These are phyloP conservation scores for Ariopsis seemanni DNA, from an alignment of 2,113 vertebrate species.

Conservation along the genomic window DNA sequence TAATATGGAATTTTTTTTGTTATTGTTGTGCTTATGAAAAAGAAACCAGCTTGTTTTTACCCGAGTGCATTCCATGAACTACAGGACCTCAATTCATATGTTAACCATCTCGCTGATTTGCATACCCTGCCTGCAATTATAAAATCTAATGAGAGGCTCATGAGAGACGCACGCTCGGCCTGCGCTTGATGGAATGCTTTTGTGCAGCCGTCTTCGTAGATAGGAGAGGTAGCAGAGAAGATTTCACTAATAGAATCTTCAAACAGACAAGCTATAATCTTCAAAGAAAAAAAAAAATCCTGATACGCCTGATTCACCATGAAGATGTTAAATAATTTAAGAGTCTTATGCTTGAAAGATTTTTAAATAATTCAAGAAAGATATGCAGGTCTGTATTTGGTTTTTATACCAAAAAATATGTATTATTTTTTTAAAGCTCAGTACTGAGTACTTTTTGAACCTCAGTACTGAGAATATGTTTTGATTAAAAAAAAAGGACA, in stretches of 20 bases:
- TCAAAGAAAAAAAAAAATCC: constrained; percentile 17
- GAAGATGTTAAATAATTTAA: constrained; percentile 38
- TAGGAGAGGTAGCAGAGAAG: constrained; percentile 49
- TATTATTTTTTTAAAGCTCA: background rate
- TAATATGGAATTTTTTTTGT: background rate
- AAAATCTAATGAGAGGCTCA: constrained; percentile 72
- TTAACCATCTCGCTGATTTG: constrained; percentile 72
- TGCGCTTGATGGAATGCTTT: constrained; percentile 55
- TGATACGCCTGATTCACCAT: constrained; percentile 25
- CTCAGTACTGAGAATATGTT: background rate
- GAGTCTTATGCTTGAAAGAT: background rate
- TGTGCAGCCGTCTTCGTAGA: constrained; percentile 55
- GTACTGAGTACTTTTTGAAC: background rate
- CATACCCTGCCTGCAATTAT: constrained; percentile 70
- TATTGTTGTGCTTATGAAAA: constrained; percentile 46
- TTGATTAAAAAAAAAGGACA: background rate
- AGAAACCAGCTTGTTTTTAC: constrained; percentile 48
- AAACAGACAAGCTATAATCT: constrained; percentile 40
- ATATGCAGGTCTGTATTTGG: constrained; percentile 2
- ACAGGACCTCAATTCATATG: constrained; percentile 69
- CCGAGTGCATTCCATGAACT: constrained; percentile 54
- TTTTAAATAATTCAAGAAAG: background rate
- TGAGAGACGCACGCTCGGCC: constrained; percentile 58
- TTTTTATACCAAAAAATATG: background rate
- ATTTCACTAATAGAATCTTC: constrained; percentile 43